Evolutionary conservation across 2,797 vertebrate genomes (phyloP).

Genomic region (Novumbra hubbsi): DNA sequence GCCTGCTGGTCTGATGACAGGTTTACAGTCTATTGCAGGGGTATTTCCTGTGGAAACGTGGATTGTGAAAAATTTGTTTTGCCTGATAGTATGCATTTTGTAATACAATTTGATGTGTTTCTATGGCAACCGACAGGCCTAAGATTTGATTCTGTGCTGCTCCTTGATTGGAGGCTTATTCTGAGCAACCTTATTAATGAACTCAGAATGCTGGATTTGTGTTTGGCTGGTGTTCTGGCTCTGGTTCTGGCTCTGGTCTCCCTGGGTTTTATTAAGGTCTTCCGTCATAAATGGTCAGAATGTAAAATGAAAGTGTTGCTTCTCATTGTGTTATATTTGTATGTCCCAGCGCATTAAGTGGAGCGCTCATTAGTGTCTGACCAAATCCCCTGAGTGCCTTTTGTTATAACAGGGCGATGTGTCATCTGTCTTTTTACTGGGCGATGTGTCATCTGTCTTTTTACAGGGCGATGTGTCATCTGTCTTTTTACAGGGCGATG

Average conservation of each 20-base stretch:
- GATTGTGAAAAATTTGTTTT: neutral
- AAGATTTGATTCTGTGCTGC: neutral
- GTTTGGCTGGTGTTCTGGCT: neutral
- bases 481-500: slow-evolving; percentile 23
- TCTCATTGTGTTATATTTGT: slow-evolving; percentile 14
- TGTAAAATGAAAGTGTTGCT: slow-evolving; percentile 10
- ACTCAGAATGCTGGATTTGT: neutral
- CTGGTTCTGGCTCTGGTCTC: neutral
- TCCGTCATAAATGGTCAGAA: neutral
- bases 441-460: slow-evolving; percentile 14
- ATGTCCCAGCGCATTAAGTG: slow-evolving; percentile 6
- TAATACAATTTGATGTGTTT: neutral
- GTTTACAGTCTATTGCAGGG: neutral
- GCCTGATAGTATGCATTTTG: neutral
- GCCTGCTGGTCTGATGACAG: neutral
- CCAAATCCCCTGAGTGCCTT: slow-evolving; percentile 12
- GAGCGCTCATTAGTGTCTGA: neutral
- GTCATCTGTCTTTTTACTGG: slow-evolving; percentile 21
- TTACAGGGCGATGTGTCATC: slow-evolving; percentile 15
- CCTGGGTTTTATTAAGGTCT: neutral
- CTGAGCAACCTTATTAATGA: neutral
- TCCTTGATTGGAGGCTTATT: neutral
- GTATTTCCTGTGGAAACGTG: neutral
- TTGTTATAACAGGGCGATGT: slow-evolving; percentile 13
- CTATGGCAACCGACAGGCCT: neutral